Percentiles rank a stretch among this genome's conserved stretches.
Evolutionary conservation across 2,113 vertebrate species (phyloP).

Genomic region (Caretta caretta): DNA sequence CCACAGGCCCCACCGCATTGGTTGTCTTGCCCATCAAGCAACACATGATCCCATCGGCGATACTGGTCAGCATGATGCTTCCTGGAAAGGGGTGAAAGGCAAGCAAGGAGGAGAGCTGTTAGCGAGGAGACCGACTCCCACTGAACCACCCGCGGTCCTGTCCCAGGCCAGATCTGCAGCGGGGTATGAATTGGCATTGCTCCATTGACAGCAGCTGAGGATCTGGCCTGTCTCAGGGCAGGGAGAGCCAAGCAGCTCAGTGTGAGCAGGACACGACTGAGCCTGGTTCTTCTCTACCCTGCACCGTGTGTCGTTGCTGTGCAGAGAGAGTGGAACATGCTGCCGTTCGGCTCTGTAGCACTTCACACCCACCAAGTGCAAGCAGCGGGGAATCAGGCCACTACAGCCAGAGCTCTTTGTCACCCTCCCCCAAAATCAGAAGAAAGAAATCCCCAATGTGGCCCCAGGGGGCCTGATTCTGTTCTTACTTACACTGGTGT

Average conservation of each 20-base stretch:
- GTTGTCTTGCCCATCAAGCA: slow-evolving; percentile 89
- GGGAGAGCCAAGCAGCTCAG: neutral
- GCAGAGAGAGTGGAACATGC: neutral
- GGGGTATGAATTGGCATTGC: neutral
- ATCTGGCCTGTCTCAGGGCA: neutral
- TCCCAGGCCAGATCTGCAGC: neutral
- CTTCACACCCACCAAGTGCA: neutral
- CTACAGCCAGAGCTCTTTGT: neutral
- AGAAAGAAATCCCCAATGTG: neutral
- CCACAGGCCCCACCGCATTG: slow-evolving; percentile 87
- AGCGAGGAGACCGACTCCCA: neutral
- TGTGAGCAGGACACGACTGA: neutral
- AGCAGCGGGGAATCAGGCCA: neutral
- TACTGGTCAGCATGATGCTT: slow-evolving; percentile 88
- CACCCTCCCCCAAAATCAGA: neutral
- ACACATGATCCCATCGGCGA: slow-evolving; percentile 90
- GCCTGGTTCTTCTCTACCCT: neutral
- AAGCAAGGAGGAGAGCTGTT: neutral
- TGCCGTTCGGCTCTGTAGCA: neutral
- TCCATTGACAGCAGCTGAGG: neutral
- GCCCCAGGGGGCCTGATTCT: neutral
- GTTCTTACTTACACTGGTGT: neutral
- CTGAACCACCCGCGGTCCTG: neutral
- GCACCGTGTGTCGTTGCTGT: too few relatives aligned
- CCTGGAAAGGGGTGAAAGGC: slow-evolving; percentile 28